Percentiles rank a stretch among this genome's conserved stretches.
phyloP scores from a whole-genome alignment of 2,888 invertebrate species.

The Diogma glabrata region DNA sequence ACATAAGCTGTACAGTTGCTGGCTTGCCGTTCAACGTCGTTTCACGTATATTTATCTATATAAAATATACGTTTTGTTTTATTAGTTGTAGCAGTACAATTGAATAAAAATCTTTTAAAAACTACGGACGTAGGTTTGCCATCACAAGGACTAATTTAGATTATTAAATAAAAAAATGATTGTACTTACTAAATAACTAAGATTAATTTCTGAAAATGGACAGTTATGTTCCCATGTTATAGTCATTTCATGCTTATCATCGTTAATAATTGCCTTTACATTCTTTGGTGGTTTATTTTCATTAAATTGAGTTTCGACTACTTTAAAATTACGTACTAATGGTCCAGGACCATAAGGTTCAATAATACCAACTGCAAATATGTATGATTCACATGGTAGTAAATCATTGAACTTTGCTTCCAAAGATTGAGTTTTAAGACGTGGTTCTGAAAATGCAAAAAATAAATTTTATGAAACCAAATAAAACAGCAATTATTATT shows the following conservation, averaged over 20 bases:
- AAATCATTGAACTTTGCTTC: conserved; percentile 47
- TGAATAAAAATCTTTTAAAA: no score
- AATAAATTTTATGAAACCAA: no score
- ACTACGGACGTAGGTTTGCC: no score
- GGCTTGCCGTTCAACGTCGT: conserved; percentile 34
- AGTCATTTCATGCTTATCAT: conserved; percentile 39
- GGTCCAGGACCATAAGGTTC: conserved; percentile 56
- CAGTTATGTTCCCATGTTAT: conserved; percentile 67
- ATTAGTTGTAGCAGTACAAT: no score
- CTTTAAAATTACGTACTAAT: conserved; percentile 40
- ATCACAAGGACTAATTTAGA: conserved; percentile 4
- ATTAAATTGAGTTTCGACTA: conserved; percentile 50
- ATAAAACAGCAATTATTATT: no score
- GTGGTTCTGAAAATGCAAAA: conserved; percentile 38
- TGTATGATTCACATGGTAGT: conserved; percentile 61
- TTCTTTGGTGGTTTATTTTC: conserved; percentile 58
- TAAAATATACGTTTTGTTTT: no score
- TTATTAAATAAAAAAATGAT: conserved; percentile 40
- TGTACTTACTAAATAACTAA: conserved; percentile 7
- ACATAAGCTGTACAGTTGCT: no score
- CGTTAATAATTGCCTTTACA: conserved; percentile 39
- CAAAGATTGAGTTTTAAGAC: conserved; percentile 40
- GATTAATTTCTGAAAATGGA: conserved; percentile 29
- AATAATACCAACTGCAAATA: conserved; percentile 56
- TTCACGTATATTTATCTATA: conserved; percentile 41